These are phyloP conservation scores for Psammodynastes pulverulentus DNA, from an alignment of 2,113 vertebrate genomes.

Conservation along the genomic window DNA sequence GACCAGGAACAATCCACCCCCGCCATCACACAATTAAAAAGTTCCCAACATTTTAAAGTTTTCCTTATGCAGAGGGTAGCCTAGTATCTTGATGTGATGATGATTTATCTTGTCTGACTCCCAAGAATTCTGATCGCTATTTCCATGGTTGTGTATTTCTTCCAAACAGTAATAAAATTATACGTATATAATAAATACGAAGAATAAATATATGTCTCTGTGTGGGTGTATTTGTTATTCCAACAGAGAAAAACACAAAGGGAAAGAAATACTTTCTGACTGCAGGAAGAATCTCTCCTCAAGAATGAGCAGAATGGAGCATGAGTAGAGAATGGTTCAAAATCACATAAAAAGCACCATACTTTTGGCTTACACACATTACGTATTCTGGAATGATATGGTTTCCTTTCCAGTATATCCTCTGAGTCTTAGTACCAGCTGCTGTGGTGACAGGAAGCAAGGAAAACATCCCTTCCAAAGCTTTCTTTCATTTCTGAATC, in stretches of 20 bases:
- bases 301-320: not conserved
- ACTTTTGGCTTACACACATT: not conserved
- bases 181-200: not conserved
- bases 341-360: not conserved
- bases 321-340: not conserved
- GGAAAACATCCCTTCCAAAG: not conserved
- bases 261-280: not conserved
- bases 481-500: not conserved
- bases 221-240: not conserved
- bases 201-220: not conserved
- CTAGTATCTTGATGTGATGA: not conserved
- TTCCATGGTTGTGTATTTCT: not conserved
- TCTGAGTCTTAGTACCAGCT: not conserved
- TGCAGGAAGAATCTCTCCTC: not conserved
- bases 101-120: not conserved
- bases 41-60: not conserved
- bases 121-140: not conserved
- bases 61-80: not conserved
- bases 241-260: not conserved
- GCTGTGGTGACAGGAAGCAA: not conserved
- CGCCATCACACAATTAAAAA: not conserved
- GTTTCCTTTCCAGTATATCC: not conserved
- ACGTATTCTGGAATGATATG: too few relatives aligned
- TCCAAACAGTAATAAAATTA: not conserved
- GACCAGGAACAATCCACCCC: not conserved